phyloP scores from a whole-genome alignment of 2,888 invertebrate species.

The Lamellibrachia columna region DNA sequence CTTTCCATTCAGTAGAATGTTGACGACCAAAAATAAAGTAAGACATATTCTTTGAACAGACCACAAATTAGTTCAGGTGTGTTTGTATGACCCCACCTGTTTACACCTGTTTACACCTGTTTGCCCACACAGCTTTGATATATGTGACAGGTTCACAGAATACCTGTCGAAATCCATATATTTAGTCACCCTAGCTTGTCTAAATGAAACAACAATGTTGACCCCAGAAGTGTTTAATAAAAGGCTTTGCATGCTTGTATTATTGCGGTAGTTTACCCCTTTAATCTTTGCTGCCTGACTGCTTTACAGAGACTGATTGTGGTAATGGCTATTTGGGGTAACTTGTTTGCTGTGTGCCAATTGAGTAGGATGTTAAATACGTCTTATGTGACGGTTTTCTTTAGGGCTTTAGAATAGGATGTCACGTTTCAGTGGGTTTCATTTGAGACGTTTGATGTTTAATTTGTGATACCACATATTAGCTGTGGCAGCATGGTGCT shows the following conservation, averaged over 20 bases:
- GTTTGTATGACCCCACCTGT: neutral
- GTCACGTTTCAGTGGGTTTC: neutral
- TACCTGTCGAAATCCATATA: neutral
- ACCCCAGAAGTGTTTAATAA: neutral
- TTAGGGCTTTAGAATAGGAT: slow-evolving; percentile 8
- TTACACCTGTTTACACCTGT: neutral
- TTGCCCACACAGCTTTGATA: neutral
- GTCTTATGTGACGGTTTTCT: neutral
- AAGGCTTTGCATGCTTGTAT: neutral
- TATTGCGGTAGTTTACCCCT: neutral
- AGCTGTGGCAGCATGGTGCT: neutral
- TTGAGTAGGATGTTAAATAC: neutral
- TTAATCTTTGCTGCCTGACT: neutral
- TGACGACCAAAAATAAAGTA: neutral
- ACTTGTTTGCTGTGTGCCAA: neutral
- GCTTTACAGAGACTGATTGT: neutral
- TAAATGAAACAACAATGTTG: neutral
- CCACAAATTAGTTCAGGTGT: neutral
- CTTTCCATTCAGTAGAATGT: neutral
- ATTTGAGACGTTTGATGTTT: neutral
- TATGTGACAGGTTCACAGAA: neutral
- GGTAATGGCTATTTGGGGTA: neutral
- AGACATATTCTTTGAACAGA: neutral
- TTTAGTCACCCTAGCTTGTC: neutral
- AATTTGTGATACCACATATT: neutral